These are phyloP conservation scores for Phlogophora meticulosa DNA, from an alignment of 2,888 invertebrate species.

Conservation along the genomic window DNA sequence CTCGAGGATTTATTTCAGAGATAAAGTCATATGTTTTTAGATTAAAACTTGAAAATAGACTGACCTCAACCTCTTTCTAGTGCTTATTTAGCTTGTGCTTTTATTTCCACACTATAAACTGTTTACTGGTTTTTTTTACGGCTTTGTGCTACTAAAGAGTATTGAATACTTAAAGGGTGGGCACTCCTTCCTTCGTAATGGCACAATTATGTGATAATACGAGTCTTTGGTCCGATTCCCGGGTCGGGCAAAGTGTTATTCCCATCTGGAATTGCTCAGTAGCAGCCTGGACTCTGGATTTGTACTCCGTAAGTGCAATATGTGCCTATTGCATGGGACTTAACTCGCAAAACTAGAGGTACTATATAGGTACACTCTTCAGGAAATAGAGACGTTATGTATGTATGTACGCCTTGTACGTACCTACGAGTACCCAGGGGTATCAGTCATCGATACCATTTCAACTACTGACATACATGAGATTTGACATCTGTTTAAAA, in stretches of 20 bases:
- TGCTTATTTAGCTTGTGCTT: conserved; percentile 5
- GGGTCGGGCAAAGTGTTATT: too few species aligned
- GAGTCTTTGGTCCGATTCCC: too few species aligned
- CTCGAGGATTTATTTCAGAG: conserved; percentile 62
- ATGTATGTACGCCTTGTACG: too few species aligned
- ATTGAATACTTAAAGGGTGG: conserved; percentile 16
- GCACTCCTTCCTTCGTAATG: background rate
- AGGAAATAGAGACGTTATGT: too few species aligned
- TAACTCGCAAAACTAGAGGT: too few species aligned
- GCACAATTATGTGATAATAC: background rate
- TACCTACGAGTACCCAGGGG: background rate
- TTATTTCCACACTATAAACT: conserved; percentile 16
- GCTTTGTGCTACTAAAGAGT: conserved; percentile 6
- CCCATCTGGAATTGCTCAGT: too few species aligned
- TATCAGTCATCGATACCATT: background rate
- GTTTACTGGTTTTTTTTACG: conserved; percentile 22
- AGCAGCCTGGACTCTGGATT: too few species aligned
- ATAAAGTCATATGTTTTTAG: conserved; percentile 58
- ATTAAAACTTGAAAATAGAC: conserved; percentile 51
- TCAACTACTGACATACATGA: background rate
- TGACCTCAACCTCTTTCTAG: conserved; percentile 54
- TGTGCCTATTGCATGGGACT: too few species aligned
- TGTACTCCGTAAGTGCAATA: too few species aligned
- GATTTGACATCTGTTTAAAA: background rate
- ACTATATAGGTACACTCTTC: too few species aligned